phyloP scores from a whole-genome alignment of 1,140 invertebrate genomes.

The Drosophila aff. region DNA sequence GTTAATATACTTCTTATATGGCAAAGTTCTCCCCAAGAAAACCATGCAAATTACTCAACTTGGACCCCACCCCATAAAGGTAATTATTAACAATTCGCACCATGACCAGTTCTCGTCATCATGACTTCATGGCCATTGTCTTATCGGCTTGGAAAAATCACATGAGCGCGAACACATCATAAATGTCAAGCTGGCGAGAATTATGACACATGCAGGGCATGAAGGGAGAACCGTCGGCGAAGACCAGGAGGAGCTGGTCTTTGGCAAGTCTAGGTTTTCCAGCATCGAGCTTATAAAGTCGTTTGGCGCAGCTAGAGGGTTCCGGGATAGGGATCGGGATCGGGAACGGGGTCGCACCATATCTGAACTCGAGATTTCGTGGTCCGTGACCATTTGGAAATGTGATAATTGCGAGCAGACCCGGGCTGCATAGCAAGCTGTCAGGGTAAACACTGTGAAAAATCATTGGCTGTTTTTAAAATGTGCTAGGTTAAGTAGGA shows the following conservation, averaged over 20 bases:
- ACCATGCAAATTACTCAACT: background rate
- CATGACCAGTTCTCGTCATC: constrained; percentile 55
- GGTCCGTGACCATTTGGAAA: constrained; percentile 84
- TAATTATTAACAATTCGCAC: constrained; percentile 44
- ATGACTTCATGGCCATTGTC: constrained; percentile 80
- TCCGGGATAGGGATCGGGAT: constrained; percentile 3
- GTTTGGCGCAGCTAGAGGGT: constrained; percentile 33
- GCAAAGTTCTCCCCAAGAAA: background rate
- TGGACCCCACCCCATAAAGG: background rate
- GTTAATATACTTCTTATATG: background rate
- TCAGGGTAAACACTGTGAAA: constrained; percentile 24
- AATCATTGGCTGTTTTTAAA: background rate
- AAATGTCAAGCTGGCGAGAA: constrained; percentile 81
- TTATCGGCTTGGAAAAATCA: constrained; percentile 73
- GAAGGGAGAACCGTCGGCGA: constrained; percentile 8
- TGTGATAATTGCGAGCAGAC: constrained; percentile 79
- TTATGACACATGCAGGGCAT: constrained; percentile 70
- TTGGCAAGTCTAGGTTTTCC: constrained; percentile 4
- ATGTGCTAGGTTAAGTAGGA: background rate
- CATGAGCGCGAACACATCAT: constrained; percentile 79
- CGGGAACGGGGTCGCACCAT: constrained; percentile 36
- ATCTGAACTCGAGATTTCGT: constrained; percentile 81
- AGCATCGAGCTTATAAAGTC: constrained; percentile 65
- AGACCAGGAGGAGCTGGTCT: constrained; percentile 1
- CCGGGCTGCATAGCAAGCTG: constrained; percentile 35